Conservation (phyloP, 1,140 invertebrate genomes). For the Andricus grossulariae region DNA sequence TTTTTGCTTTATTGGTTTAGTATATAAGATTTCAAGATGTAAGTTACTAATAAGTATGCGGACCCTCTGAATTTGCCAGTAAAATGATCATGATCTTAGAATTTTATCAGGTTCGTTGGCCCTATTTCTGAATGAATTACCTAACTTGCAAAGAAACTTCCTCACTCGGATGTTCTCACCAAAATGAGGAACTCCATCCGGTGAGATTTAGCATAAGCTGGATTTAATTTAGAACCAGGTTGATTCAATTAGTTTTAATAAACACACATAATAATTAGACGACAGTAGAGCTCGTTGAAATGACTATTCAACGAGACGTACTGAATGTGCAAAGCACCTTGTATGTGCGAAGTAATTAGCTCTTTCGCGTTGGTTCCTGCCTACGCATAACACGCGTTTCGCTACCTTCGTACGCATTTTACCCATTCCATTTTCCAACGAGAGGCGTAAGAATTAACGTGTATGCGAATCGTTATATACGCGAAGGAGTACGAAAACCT, state of each 20-base stretch:
- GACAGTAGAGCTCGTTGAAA: not conserved
- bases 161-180: not conserved
- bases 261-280: conserved; percentile 18
- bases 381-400: not conserved
- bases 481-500: not conserved
- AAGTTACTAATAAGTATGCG: not conserved
- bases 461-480: not conserved
- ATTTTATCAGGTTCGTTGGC: too few relatives aligned
- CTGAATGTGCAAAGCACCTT: not conserved
- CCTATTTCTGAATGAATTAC: too few relatives aligned
- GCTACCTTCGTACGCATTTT: not conserved
- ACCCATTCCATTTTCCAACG: not conserved
- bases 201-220: not conserved
- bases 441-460: not conserved
- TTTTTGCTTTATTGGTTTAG: conserved; percentile 6
- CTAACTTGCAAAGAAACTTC: not conserved
- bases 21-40: not conserved
- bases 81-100: too few relatives aligned
- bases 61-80: too few relatives aligned
- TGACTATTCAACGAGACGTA: conserved; percentile 7
- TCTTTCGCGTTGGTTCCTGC: not conserved
- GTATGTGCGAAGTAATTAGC: conserved; percentile 11
- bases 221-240: too few relatives aligned
- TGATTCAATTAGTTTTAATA: conserved; percentile 22
- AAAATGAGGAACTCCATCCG: not conserved